Conservation (phyloP, 2,888 invertebrate genomes). For the Mesorhabditis sp. region DNA sequence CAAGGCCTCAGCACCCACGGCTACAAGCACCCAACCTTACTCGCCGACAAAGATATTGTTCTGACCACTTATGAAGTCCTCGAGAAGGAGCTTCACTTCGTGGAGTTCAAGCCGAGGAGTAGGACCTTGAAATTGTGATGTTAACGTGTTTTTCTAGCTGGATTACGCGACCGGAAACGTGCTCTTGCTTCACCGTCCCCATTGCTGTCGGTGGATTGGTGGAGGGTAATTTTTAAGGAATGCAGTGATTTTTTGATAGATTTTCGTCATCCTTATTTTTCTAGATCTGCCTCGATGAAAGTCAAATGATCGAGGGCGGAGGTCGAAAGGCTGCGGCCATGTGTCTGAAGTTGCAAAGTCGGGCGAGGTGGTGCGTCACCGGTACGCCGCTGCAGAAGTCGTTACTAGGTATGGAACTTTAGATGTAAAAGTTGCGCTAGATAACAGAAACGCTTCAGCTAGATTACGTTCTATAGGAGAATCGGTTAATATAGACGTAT, state of each 20-base stretch:
- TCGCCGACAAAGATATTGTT: conserved; percentile 71
- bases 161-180: conserved; percentile 66
- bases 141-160: conserved; percentile 41
- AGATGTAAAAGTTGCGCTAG: conserved; percentile 14
- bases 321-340: conserved; percentile 67
- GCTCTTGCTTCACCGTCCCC: conserved; percentile 71
- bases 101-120: conserved; percentile 60
- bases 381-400: conserved; percentile 72
- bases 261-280: not conserved
- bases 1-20: conserved; percentile 29
- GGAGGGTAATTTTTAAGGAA: conserved; percentile 67
- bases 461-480: too few species aligned
- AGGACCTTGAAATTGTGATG: not conserved
- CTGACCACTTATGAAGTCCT: conserved; percentile 72
- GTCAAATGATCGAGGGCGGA: conserved; percentile 73
- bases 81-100: conserved; percentile 68
- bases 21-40: conserved; percentile 56
- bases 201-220: conserved; percentile 72
- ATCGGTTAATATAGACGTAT: not conserved
- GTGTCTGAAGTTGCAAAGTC: conserved; percentile 66
- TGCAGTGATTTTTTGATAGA: not conserved
- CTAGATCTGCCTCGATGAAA: conserved; percentile 67
- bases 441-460: too few species aligned
- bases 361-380: conserved; percentile 71
- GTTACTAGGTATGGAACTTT: conserved; percentile 62